Percentiles rank a stretch among this genome's conserved stretches.
Conservation (phyloP, 2,113 vertebrate species). For the Etheostoma spectabile region DNA sequence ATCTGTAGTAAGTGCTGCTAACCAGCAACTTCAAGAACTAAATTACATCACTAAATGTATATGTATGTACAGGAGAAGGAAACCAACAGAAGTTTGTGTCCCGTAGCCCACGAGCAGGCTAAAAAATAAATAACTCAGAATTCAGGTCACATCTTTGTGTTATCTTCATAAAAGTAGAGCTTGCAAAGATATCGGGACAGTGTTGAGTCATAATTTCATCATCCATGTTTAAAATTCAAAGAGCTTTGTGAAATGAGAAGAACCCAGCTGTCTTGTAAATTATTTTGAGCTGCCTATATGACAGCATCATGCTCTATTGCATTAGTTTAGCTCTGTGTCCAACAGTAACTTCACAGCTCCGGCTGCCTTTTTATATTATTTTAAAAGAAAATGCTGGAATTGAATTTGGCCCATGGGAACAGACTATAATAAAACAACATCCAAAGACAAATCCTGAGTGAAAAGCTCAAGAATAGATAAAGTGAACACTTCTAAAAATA, state of each 20-base stretch:
- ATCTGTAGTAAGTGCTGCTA: no score
- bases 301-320: slow-evolving; percentile 6
- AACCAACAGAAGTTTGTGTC: not conserved
- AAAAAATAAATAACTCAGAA: not conserved
- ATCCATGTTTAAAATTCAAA: slow-evolving; percentile 35
- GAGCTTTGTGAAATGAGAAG: slow-evolving; percentile 16
- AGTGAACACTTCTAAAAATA: not conserved
- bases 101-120: accelerated
- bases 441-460: slow-evolving; percentile 14
- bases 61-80: not conserved
- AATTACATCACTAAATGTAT: not conserved
- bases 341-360: slow-evolving; percentile 19
- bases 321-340: slow-evolving; percentile 41
- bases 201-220: slow-evolving; percentile 60
- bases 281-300: not conserved
- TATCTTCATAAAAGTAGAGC: slow-evolving; percentile 13
- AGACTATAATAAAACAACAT: slow-evolving; percentile 8
- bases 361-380: slow-evolving; percentile 26
- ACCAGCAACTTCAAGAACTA: not conserved
- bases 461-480: not conserved
- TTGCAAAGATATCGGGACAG: not conserved
- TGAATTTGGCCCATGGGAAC: not conserved
- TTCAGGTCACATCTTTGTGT: slow-evolving; percentile 2
- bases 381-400: slow-evolving; percentile 14
- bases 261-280: slow-evolving; percentile 9